A percentile compares a stretch with the other conserved stretches of the same genome.
Conservation (phyloP, 2,888 invertebrate genomes). For the Dicyrtomina minuta region DNA sequence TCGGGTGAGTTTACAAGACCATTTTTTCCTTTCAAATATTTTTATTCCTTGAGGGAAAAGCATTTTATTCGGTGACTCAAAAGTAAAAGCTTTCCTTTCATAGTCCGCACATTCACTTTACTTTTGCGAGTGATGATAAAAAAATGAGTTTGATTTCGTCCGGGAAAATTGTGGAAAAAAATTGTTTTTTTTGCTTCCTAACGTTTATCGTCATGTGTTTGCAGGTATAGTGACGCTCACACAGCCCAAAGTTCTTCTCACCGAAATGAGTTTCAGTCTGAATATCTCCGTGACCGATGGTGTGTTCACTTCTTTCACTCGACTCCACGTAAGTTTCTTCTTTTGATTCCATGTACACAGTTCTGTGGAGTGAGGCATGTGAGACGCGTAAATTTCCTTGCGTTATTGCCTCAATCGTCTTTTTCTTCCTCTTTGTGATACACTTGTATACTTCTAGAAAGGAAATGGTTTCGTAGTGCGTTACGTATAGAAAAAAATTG, state of each 20-base stretch:
- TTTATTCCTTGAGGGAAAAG: neutral
- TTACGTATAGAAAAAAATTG: neutral
- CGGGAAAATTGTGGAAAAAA: neutral
- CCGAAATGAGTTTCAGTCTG: slow-evolving; percentile 67
- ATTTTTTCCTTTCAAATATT: neutral
- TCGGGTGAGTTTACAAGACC: slow-evolving; percentile 60
- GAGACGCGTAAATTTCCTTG: neutral
- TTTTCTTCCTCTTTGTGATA: neutral
- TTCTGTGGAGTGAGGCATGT: neutral
- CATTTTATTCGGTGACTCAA: neutral
- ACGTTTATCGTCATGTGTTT: slow-evolving; percentile 36
- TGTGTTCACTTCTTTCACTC: slow-evolving; percentile 84
- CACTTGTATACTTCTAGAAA: neutral
- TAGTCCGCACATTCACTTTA: slow-evolving; percentile 15
- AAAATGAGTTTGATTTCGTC: slow-evolving; percentile 21
- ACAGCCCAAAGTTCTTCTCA: slow-evolving; percentile 72
- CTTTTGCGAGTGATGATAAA: slow-evolving; percentile 20
- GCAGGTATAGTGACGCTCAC: slow-evolving; percentile 68
- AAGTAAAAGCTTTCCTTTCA: slow-evolving; percentile 2
- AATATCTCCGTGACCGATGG: slow-evolving; percentile 96
- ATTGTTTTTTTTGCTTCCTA: slow-evolving; percentile 18
- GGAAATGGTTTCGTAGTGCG: slow-evolving; percentile 12
- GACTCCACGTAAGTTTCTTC: slow-evolving; percentile 56
- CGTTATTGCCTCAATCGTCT: neutral
- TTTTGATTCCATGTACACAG: neutral